Conservation (phyloP, 2,113 vertebrate genomes). For the Silurus asotus region DNA sequence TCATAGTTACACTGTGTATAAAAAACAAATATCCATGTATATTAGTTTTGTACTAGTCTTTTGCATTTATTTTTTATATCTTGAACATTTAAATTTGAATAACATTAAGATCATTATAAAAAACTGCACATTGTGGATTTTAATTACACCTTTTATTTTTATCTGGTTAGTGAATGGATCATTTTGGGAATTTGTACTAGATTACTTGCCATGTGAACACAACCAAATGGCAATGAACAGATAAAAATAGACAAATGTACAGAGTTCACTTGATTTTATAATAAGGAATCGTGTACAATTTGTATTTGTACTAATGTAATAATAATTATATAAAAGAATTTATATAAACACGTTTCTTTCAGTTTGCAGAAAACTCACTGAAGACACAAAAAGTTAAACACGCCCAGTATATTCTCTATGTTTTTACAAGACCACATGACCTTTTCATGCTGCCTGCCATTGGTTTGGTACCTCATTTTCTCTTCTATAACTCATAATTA, state of each 20-base stretch:
- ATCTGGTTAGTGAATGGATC: background rate
- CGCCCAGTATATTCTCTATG: background rate
- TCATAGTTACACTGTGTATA: background rate
- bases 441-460: background rate
- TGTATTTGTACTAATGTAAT: background rate
- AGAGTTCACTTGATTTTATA: background rate
- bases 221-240: background rate
- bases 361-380: background rate
- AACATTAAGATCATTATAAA: background rate
- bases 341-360: background rate
- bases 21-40: background rate
- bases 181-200: background rate
- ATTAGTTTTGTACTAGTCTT: background rate
- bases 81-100: background rate
- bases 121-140: background rate
- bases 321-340: too few species aligned
- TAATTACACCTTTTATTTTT: background rate
- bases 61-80: background rate
- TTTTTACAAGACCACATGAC: conserved; percentile 1
- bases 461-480: background rate
- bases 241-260: background rate
- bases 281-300: background rate
- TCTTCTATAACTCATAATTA: conserved; percentile 4
- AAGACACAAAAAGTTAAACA: background rate
- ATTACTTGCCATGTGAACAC: background rate